phyloP scores from a whole-genome alignment of 1,140 invertebrate genomes.

The Leptinotarsa undecemlineata region DNA sequence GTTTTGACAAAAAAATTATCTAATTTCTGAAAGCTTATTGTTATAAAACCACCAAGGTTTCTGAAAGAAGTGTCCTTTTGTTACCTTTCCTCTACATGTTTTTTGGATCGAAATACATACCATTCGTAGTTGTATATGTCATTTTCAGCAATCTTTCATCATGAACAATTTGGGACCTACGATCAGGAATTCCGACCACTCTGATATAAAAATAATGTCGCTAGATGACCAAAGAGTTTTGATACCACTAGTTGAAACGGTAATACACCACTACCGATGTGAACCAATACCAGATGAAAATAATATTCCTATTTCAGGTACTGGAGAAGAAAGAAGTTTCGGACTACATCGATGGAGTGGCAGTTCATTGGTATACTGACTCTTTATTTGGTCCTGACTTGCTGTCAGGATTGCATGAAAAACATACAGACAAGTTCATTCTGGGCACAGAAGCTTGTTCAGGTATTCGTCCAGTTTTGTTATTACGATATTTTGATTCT shows the following conservation, averaged over 20 bases:
- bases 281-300: slow-evolving; percentile 3
- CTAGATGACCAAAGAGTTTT: slow-evolving; percentile 76
- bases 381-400: slow-evolving; percentile 56
- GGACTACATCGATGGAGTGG: slow-evolving; percentile 77
- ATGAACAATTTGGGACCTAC: slow-evolving; percentile 70
- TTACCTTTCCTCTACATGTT: background rate
- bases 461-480: slow-evolving; percentile 54
- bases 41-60: too few relatives aligned
- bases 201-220: slow-evolving; percentile 65
- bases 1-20: too few relatives aligned
- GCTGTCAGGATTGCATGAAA: slow-evolving; percentile 61
- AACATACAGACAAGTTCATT: slow-evolving; percentile 73
- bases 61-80: too few relatives aligned
- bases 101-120: background rate
- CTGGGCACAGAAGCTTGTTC: slow-evolving; percentile 77
- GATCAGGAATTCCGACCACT: slow-evolving; percentile 61
- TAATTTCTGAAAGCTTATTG: too few relatives aligned
- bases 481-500: too few relatives aligned
- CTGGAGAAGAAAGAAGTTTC: slow-evolving; percentile 33
- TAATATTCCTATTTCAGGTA: slow-evolving; percentile 38
- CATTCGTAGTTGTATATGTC: background rate
- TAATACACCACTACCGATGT: slow-evolving; percentile 28
- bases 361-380: slow-evolving; percentile 80
- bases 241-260: slow-evolving; percentile 65
- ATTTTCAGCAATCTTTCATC: slow-evolving; percentile 64